Evolutionary conservation across 2,797 vertebrate species (phyloP).

Genomic region (Lagocephalus sceleratus): DNA sequence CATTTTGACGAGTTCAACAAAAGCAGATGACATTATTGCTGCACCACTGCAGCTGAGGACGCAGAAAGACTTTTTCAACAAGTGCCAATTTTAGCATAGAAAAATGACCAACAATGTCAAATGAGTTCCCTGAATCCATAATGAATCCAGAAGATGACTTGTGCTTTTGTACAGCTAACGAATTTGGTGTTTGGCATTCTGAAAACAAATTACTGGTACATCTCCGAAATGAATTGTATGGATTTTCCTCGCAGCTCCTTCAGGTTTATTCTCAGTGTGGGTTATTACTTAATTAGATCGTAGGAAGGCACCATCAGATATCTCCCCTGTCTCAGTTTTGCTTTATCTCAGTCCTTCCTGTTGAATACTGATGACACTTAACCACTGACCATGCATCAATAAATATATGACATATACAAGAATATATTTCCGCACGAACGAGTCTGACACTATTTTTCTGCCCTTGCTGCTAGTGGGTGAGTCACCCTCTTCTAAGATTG

Average conservation of each 20-base stretch:
- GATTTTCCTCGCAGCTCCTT: slow-evolving; percentile 50
- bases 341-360: slow-evolving; percentile 11
- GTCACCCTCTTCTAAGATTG: neutral
- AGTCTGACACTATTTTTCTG: too few relatives aligned
- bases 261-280: slow-evolving; percentile 44
- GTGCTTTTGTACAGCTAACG: slow-evolving; percentile 42
- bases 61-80: too few relatives aligned
- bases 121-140: slow-evolving; percentile 16
- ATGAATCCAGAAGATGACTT: slow-evolving; percentile 41
- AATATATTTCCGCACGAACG: slow-evolving; percentile 32
- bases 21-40: too few relatives aligned
- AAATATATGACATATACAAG: slow-evolving; percentile 22
- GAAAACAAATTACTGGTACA: slow-evolving; percentile 53
- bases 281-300: slow-evolving; percentile 64
- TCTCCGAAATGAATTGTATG: slow-evolving; percentile 62
- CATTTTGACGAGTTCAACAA: too few relatives aligned
- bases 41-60: too few relatives aligned
- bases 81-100: slow-evolving; percentile 22
- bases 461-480: slow-evolving; percentile 7
- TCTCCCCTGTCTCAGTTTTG: slow-evolving; percentile 25
- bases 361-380: slow-evolving; percentile 41
- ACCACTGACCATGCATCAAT: slow-evolving; percentile 42
- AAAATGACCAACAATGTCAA: slow-evolving; percentile 29
- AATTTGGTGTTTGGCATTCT: slow-evolving; percentile 49
- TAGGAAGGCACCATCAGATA: slow-evolving; percentile 37